These are phyloP conservation scores for Leucophora obtusa DNA, from an alignment of 2,888 invertebrate genomes.

Conservation along the genomic window DNA sequence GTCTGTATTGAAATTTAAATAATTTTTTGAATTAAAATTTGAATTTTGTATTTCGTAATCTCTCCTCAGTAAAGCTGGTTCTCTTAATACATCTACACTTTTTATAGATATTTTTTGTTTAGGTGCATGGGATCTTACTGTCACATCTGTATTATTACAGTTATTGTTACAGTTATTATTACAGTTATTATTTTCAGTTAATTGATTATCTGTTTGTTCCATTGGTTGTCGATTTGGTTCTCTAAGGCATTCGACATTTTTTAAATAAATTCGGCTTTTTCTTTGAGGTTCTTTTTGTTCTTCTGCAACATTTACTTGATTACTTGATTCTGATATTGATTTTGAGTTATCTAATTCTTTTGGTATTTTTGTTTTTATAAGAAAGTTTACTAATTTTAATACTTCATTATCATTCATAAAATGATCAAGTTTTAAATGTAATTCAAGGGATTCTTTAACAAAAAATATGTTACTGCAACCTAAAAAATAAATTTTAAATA, in stretches of 20 bases:
- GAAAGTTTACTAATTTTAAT: slow-evolving; percentile 79
- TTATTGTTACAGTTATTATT: slow-evolving; percentile 28
- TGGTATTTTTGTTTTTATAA: slow-evolving; percentile 15
- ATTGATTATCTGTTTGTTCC: slow-evolving; percentile 63
- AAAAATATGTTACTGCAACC: slow-evolving; percentile 84
- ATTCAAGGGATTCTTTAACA: slow-evolving; percentile 82
- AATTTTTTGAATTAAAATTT: slow-evolving; percentile 28
- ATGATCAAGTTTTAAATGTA: slow-evolving; percentile 85
- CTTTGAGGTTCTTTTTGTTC: slow-evolving; percentile 64
- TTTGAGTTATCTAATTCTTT: background rate
- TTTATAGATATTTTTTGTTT: slow-evolving; percentile 77
- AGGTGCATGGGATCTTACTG: slow-evolving; percentile 44
- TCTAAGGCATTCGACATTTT: slow-evolving; percentile 76
- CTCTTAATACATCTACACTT: slow-evolving; percentile 76
- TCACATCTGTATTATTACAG: background rate
- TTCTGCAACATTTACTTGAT: background rate
- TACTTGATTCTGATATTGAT: background rate
- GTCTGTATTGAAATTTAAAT: slow-evolving; percentile 39
- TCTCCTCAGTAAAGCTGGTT: slow-evolving; percentile 72
- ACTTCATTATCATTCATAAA: slow-evolving; percentile 83
- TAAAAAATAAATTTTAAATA: slow-evolving; percentile 30
- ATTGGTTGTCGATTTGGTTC: slow-evolving; percentile 71
- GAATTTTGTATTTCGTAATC: slow-evolving; percentile 69
- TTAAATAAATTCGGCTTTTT: slow-evolving; percentile 76
- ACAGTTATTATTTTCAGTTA: slow-evolving; percentile 43